Base-by-base conservation (phyloP, 2,888 invertebrate genomes). In the Amblyteles armatorius region DNA sequence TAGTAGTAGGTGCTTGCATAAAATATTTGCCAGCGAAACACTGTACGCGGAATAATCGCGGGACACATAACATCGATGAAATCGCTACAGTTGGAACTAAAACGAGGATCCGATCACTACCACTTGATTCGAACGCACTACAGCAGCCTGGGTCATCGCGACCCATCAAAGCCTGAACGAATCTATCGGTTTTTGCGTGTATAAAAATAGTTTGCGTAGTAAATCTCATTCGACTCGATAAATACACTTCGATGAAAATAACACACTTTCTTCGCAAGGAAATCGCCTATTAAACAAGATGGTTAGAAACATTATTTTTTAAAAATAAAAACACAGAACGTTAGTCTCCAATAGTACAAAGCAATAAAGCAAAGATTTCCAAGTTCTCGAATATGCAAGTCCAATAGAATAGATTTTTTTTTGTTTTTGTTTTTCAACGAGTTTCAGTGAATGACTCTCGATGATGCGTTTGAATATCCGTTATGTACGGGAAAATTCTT, bases 151-250 rank as follows among this genome's bases (percentile, higher is more conserved):
- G 33, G 11, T 68, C 3, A 48, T 22, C 74, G 50, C 68, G 67
- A 50, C 69, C 4, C 52, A 65, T 80, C 73, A 19, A 79, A 79
- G 78, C 81, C 50, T 69, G 16, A 73, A 81, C 77, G 68, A 74
- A 71, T 79, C 33, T 67, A 84, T 33, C 16, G 16, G 26, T 7
- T 33, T 77, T 69, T 69, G 71, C 79, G 72, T 74, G 82, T 86
- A 86, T 82, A 86, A 86, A 86, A 84, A 86, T 86, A 84, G 52
- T 83, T 82, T 77, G 77, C 68, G 79, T 82, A 74, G 74, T 82
- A 79, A 84, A 86, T 86, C 52, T 80, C 65, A 69, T 74, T 68
- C 57, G 44, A 79, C 84, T 76, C 79, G 80, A 82, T 80, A 65
- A 78, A 86, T 82, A 78, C 52, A 77, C 79, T 69, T 80, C 50